Conservation (phyloP, 2,888 invertebrate species). For the Cataglyphis cursor region DNA sequence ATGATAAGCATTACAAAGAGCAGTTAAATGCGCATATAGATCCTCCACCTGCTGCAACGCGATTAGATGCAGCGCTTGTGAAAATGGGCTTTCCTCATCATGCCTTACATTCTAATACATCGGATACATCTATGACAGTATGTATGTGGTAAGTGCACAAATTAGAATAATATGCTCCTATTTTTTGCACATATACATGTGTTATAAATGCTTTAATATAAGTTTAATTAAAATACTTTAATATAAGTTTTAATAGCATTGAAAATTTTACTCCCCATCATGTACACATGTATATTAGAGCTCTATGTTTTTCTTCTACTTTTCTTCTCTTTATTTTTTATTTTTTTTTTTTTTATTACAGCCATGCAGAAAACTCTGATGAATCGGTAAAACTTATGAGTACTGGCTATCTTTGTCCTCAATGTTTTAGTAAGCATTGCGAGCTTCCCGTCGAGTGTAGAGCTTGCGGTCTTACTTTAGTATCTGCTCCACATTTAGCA, state of each 20-base stretch:
- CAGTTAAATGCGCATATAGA: conserved; percentile 90
- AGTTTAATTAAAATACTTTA: too few relatives aligned
- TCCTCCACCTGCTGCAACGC: conserved; percentile 91
- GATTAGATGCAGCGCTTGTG: conserved; percentile 92
- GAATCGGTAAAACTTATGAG: conserved; percentile 91
- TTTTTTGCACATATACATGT: neutral
- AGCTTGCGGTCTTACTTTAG: conserved; percentile 97
- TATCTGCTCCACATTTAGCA: conserved; percentile 99
- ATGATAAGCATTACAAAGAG: conserved; percentile 92
- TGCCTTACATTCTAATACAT: conserved; percentile 88
- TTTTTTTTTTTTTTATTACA: conserved; percentile 82
- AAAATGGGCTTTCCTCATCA: conserved; percentile 99
- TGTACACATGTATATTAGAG: neutral
- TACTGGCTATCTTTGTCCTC: conserved; percentile 96
- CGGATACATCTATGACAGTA: conserved; percentile 92
- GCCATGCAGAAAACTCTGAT: conserved; percentile 93
- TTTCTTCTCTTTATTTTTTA: neutral
- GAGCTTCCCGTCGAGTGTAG: conserved; percentile 99
- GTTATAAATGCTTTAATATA: neutral
- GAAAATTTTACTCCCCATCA: neutral
- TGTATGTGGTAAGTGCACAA: conserved; percentile 94
- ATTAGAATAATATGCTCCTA: neutral
- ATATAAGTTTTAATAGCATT: neutral
- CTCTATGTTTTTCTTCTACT: neutral
- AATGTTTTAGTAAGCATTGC: conserved; percentile 99